Evolutionary conservation across 2,888 invertebrate genomes (phyloP).

Genomic region (Macrosiphum euphorbiae): DNA sequence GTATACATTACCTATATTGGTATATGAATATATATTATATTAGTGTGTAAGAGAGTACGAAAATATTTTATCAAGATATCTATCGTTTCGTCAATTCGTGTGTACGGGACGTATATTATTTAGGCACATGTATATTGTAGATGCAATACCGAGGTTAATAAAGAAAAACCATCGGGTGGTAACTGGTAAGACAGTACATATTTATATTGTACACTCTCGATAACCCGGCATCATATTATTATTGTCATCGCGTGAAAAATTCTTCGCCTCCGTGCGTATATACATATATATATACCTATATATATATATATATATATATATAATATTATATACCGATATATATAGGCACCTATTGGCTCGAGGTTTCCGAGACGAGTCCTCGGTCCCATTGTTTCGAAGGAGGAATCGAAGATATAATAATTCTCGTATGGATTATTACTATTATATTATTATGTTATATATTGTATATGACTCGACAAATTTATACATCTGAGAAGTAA

Average conservation of each 20-base stretch:
- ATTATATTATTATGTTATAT: background rate
- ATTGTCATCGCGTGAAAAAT: constrained; percentile 46
- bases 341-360: background rate
- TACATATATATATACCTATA: background rate
- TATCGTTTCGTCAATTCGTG: background rate
- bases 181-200: constrained; percentile 34
- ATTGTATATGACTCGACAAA: background rate
- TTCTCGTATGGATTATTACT: background rate
- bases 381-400: constrained; percentile 39
- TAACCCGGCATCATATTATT: background rate
- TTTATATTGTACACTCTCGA: background rate
- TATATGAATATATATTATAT: background rate
- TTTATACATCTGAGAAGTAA: background rate
- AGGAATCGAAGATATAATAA: constrained; percentile 42
- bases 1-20: background rate
- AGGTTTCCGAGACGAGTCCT: constrained; percentile 24
- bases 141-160: constrained; percentile 13
- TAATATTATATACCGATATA: background rate
- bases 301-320: background rate
- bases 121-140: background rate
- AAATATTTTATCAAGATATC: background rate
- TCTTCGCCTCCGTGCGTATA: background rate
- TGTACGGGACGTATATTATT: background rate
- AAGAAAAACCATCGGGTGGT: constrained; percentile 54
- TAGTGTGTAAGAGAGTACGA: background rate